Evolutionary conservation across 2,113 vertebrate genomes (phyloP), one percentile per base, ranked within the genome.

Genomic region (Madoqua kirkii): DNA sequence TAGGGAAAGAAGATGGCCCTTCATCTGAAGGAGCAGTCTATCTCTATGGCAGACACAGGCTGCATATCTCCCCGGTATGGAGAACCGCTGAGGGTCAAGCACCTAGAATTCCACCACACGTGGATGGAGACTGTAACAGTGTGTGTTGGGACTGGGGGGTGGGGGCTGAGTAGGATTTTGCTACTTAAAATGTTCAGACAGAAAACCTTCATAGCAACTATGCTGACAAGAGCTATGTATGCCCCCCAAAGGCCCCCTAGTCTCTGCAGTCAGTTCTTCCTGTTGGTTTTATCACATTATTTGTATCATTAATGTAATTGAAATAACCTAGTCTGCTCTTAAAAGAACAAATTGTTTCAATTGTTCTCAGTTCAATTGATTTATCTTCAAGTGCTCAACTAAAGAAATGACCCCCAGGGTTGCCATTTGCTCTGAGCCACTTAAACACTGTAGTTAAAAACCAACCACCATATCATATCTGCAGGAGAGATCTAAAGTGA

Each of bases 361-460:
- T 67, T 86, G 62, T 89, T 86, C 93, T 95, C 89, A 97, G 48
- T 64, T 21, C 3, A 5, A 90, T 25, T 93, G 89, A 96, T 96
- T n/a, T 84, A 82, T 93, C 96, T 84, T 89, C 74, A 79, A 94
- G 71, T 19, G 36, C 10, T 54, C 54, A 55, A 5, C 43, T 45
- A 55, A 76, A 95, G 59, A 91, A 92, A 89, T 52, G 45, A 78
- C 33, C 84, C 55, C 89, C 7, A 48, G 40, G 45, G 25, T 86
- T 76, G 25, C 50, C 40, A 60, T n/a, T 84, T 87, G 89, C 85
- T 91, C 89, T 89, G 60, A 96, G 87, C 29, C 86, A 74, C 52
- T 94, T 87, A 78, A 93, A 89, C 12, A 12, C 57, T 19, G 52
- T 71, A 48, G 82, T 91, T 89, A 91, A 83, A 95, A 78, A 83